Evolutionary conservation across 2,888 invertebrate genomes (phyloP), one percentile per base, ranked within the genome.

Genomic region (Rhaphigaster nebulosa): DNA sequence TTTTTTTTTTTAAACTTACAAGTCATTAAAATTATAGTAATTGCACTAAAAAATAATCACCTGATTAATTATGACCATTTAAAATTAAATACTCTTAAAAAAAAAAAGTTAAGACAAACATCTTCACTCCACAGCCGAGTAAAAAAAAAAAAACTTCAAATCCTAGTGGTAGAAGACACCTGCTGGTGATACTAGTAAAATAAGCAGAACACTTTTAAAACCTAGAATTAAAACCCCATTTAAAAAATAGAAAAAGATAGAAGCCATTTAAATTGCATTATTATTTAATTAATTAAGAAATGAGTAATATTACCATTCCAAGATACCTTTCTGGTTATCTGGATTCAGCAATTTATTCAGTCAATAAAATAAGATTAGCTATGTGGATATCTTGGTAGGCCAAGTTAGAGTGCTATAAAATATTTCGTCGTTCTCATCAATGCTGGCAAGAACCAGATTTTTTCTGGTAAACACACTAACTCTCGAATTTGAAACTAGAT

Each of bases 401-500:
- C 90, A 90, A 23, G 90, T 76, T 38, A 90, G 23, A 20, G 90
- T 90, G 38, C 54, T 52, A n/a, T 90, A 90, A 38, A 54, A 41
- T 38, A 90, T 20, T 41, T 91, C 87, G 29, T 45, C 38, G 34
- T 93, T 93, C 92, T 93, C 92, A 93, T 95, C 94, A 90, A 94
- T 92, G 92, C 95, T 95, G 20, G 96, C 97, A 92, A 97, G 94
- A 12, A 97, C 95, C 91, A 96, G 96, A 92, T 95, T 94, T 94
- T 98, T 98, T 93, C 97, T 97, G 0, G 97, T 97, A 92, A 96
- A 95, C 13, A 96, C 96, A 10, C 96, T 96, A 56, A 98, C 93
- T 92, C 98, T 95, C 80, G 96, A 96, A 93, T 96, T 95, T 1
- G 96, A 94, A 15, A 97, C 95, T 34, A 97, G 93, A 92, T 95